A percentile compares a stretch with the other conserved stretches of the same genome.
phyloP scores from a whole-genome alignment of 2,797 vertebrate species.

The Gymnoscopelus microlampas region DNA sequence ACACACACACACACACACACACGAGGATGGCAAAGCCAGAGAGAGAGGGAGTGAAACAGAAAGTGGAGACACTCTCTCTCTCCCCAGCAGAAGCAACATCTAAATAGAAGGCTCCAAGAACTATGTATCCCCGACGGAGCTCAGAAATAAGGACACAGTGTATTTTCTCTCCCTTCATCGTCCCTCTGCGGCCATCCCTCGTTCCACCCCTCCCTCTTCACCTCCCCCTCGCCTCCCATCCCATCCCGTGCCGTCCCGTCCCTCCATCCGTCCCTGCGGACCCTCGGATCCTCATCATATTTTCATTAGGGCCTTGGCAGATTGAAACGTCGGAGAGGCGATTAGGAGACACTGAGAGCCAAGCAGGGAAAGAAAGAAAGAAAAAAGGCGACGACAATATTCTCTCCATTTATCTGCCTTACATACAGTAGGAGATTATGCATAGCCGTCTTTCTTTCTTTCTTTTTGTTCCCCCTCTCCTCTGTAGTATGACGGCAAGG shows the following conservation, averaged over 20 bases:
- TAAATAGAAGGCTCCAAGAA: constrained; percentile 90
- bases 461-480: constrained; percentile 12
- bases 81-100: constrained; percentile 78
- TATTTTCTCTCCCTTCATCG: constrained; percentile 81
- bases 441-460: constrained; percentile 53
- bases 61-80: constrained; percentile 16
- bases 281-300: constrained; percentile 82
- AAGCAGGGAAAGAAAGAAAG: constrained; percentile 36
- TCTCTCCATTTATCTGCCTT: constrained; percentile 70
- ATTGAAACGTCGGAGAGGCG: constrained; percentile 80
- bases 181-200: constrained; percentile 78
- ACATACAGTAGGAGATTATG: constrained; percentile 71
- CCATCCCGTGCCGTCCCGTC: constrained; percentile 36
- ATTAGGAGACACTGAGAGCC: constrained; percentile 72
- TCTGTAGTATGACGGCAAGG: constrained; percentile 59
- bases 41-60: constrained; percentile 32
- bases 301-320: constrained; percentile 83
- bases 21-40: constrained; percentile 68
- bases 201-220: constrained; percentile 65
- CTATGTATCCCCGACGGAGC: constrained; percentile 90
- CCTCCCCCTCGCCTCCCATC: constrained; percentile 39
- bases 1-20: constrained; percentile 35
- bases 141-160: constrained; percentile 93
- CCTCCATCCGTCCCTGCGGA: constrained; percentile 70
- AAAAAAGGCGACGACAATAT: constrained; percentile 70